Base-by-base conservation (phyloP, 2,888 invertebrate species). In the Hoplodrina blanda region DNA sequence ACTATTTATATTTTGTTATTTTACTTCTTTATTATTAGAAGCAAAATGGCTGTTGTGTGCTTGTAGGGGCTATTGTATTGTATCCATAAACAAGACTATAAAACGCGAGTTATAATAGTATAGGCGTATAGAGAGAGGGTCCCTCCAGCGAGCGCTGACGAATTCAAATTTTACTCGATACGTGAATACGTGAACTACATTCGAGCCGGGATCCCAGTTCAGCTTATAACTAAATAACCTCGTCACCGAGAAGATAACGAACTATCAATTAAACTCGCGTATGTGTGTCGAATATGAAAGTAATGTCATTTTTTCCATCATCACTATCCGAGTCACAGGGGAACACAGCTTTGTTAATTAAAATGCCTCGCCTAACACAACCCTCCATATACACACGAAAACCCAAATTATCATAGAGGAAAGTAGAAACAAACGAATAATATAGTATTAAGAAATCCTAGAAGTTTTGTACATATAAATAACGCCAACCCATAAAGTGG, bases 181-280 rank as follows among this genome's bases (percentile, higher is more conserved):
- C 62, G 54, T 71, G 72, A 57, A 64, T 85, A 88, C 87, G 87
- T 86, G 87, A 87, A 87, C 81, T 82, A 83, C 80, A 83, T 82
- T 84, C 80, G 70, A 76, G 77, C 76, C 80, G 81, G 81, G 76
- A 85, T 80, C 83, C 83, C 82, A 66, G 73, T 82, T 83, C 84
- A 76, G 87, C 80, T 88, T 86, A 87, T 90, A 89, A 90, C 91
- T 87, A 88, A 90, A 90, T 91, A 90, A 89, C 84, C 80, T 83
- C 78, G 74, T 80, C 85, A 81, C 84, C 73, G 66, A 69, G 78
- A 88, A 86, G 86, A 87, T 90, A 90, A 89, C 88, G 88, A 90
- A 90, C 88, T 89, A 89, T 86, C 87, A 89, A 89, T 91, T 89
- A 88, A 88, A 85, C 81, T 73, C 76, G 74, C 76, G 83, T 85